phyloP scores from a whole-genome alignment of 2,797 vertebrate species.

The Chelidonichthys spinosus region DNA sequence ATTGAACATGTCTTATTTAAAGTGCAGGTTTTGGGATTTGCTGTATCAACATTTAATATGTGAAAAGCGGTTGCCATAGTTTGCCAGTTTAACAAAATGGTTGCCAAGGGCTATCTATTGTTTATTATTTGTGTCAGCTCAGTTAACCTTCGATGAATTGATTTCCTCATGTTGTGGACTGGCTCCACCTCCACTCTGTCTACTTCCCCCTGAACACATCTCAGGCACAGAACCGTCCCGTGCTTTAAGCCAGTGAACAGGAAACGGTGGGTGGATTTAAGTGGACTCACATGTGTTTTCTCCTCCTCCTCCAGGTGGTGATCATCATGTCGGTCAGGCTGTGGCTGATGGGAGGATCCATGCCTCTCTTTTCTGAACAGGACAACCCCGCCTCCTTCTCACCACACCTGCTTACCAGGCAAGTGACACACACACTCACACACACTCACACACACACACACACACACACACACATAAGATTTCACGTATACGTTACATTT shows the following conservation, averaged over 20 bases:
- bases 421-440: slow-evolving; percentile 6
- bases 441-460: neutral
- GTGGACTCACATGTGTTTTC: neutral
- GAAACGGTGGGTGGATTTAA: neutral
- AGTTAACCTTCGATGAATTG: neutral
- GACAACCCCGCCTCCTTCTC: slow-evolving; percentile 98
- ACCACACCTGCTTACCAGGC: slow-evolving; percentile 93
- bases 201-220: no score
- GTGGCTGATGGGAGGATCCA: slow-evolving; percentile 97
- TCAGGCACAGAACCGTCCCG: neutral
- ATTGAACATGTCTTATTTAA: no score
- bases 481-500: no score
- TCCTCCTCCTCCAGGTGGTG: slow-evolving; percentile 81
- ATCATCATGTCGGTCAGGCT: slow-evolving; percentile 90
- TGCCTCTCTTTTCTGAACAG: slow-evolving; percentile 98
- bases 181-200: neutral
- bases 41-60: no score
- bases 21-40: no score
- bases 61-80: no score
- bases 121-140: neutral
- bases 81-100: no score
- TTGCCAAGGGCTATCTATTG: neutral
- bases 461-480: neutral
- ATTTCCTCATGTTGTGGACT: neutral
- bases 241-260: no score